Conservation (phyloP, 2,888 invertebrate species). For the Pomacea canaliculata region DNA sequence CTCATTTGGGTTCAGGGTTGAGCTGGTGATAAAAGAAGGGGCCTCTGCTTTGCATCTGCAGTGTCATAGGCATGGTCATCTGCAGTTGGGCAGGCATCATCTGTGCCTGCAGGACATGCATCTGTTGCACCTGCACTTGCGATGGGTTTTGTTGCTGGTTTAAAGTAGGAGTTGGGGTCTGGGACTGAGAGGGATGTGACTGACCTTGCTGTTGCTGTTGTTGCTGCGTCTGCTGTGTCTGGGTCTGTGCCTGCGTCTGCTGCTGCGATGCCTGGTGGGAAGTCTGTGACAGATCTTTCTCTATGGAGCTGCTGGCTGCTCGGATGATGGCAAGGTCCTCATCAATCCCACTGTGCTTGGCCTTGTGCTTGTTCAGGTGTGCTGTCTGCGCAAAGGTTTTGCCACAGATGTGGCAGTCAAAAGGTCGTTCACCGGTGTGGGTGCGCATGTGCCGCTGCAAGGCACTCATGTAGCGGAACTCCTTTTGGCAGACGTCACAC, state of each 20-base stretch:
- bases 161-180: neutral
- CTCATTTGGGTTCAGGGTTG: conserved; percentile 9
- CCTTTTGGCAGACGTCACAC: conserved; percentile 22
- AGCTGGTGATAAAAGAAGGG: conserved; percentile 22
- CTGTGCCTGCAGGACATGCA: conserved; percentile 8
- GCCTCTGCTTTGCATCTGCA: conserved; percentile 11
- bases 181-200: conserved; percentile 10
- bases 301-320: conserved; percentile 14
- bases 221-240: conserved; percentile 4
- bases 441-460: conserved; percentile 26
- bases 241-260: neutral
- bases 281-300: conserved; percentile 5
- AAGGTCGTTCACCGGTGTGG: conserved; percentile 22
- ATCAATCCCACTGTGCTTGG: conserved; percentile 25
- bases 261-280: neutral
- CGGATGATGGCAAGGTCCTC: conserved; percentile 26
- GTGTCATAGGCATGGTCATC: conserved; percentile 21
- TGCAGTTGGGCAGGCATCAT: neutral
- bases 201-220: conserved; percentile 11
- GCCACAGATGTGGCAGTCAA: conserved; percentile 16
- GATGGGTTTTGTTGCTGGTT: neutral
- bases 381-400: conserved; percentile 25
- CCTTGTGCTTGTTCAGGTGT: conserved; percentile 24
- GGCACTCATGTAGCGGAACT: conserved; percentile 24
- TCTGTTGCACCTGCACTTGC: neutral